phyloP scores from a whole-genome alignment of 92 coral and sea anemone species.

The Blastomussa wellsi region DNA sequence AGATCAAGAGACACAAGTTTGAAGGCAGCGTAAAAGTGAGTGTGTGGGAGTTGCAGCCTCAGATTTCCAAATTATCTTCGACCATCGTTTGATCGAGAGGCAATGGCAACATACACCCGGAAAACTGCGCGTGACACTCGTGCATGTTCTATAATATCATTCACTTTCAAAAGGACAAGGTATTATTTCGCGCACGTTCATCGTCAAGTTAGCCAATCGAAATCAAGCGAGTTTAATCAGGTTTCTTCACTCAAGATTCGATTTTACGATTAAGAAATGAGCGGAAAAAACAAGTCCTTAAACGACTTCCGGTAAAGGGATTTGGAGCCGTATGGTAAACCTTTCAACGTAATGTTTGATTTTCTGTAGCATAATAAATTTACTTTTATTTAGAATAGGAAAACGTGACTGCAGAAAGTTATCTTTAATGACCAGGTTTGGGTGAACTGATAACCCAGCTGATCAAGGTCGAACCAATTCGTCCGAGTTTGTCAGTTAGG shows the following conservation, averaged over 20 bases:
- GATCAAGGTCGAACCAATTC: neutral
- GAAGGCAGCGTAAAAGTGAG: neutral
- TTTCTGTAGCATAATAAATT: neutral
- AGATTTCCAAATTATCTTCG: neutral
- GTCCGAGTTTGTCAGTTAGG: neutral
- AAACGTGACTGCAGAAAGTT: neutral
- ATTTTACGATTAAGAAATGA: neutral
- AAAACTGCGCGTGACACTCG: neutral
- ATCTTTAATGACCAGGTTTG: neutral
- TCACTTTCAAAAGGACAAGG: neutral
- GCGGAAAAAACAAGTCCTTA: conserved; percentile 19
- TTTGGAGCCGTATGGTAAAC: neutral
- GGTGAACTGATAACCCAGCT: neutral
- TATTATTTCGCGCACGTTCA: neutral
- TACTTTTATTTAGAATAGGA: neutral
- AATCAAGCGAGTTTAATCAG: neutral
- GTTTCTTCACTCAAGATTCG: neutral
- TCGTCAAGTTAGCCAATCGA: neutral
- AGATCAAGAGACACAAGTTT: neutral
- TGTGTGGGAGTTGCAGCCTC: neutral
- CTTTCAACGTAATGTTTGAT: neutral
- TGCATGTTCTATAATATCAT: neutral
- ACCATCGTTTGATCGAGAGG: neutral
- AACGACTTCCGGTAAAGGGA: conserved; percentile 6
- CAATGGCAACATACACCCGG: neutral